These are phyloP conservation scores for Pheosia tremula DNA, from an alignment of 2,888 invertebrate species.

Conservation along the genomic window DNA sequence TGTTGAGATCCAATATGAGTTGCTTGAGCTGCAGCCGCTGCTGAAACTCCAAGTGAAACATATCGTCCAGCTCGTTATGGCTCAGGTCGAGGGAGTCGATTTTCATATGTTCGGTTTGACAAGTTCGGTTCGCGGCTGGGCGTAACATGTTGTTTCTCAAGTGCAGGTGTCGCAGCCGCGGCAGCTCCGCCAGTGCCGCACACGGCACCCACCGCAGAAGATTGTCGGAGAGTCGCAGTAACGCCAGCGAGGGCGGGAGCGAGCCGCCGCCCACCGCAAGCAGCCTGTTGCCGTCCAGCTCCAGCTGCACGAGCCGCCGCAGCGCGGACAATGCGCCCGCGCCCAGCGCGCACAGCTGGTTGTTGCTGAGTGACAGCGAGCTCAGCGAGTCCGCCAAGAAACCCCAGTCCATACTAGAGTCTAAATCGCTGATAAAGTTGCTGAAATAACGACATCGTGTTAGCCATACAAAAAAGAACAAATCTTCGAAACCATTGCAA, in stretches of 20 bases:
- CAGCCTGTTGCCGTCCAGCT: slow-evolving; percentile 88
- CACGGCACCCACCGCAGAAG: slow-evolving; percentile 85
- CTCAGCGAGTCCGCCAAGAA: slow-evolving; percentile 88
- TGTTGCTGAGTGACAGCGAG: slow-evolving; percentile 90
- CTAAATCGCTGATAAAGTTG: slow-evolving; percentile 85
- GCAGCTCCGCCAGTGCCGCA: slow-evolving; percentile 77
- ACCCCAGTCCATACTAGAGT: slow-evolving; percentile 86
- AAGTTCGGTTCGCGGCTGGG: slow-evolving; percentile 41
- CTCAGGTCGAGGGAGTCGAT: slow-evolving; percentile 92
- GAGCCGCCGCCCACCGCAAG: slow-evolving; percentile 82
- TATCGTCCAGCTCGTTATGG: slow-evolving; percentile 88
- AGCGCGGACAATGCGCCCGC: slow-evolving; percentile 85
- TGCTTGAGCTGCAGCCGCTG: slow-evolving; percentile 88
- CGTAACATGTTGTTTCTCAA: slow-evolving; percentile 74
- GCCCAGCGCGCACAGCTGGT: slow-evolving; percentile 84
- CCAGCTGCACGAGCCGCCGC: slow-evolving; percentile 83
- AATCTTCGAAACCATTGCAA: no score
- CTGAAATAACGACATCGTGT: slow-evolving; percentile 74
- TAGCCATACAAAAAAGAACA: not conserved
- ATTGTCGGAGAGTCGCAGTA: slow-evolving; percentile 88
- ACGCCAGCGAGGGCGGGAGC: slow-evolving; percentile 85
- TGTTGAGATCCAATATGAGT: slow-evolving; percentile 90
- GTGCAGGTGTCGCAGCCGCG: slow-evolving; percentile 86
- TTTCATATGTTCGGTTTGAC: slow-evolving; percentile 74
- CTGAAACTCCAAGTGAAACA: slow-evolving; percentile 86